Evolutionary conservation across 2,888 invertebrate genomes (phyloP), one percentile per base, ranked within the genome.

Genomic region (Drosophila meridiana): DNA sequence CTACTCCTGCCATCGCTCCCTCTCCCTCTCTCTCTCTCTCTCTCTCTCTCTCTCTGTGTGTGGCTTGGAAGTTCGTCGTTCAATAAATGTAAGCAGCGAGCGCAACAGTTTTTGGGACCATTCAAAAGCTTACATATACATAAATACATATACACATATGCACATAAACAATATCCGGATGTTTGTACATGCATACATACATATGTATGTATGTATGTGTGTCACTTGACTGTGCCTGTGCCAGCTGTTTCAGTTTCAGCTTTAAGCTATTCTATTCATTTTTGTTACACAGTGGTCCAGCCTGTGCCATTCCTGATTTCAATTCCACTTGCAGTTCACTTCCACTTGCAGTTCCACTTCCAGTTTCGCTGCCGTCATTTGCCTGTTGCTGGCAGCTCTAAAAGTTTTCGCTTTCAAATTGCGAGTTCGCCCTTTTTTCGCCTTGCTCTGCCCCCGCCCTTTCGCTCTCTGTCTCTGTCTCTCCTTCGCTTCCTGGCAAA

Each of bases 31-130:
- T 13, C 47, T 28, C 47, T 2, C 20, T 43, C 20, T 1, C 34
- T 20, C n/a, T 11, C 32, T 26, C 14, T 26, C 9, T 20, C 9
- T 40, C 20, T n/a, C 8, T 43, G n/a, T 34, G 28, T 43, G 48
- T 47, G 74, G 45, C 63, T 55, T 61, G 73, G 48, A 47, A 28
- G 52, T 57, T 69, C 43, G 20, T 52, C 62, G 69, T 65, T 87
- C 84, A 85, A 87, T 81, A 85, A 87, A 82, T 89, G 82, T 87
- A 74, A 81, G 87, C 76, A 71, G 47, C 73, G 68, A 75, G 30
- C 72, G 66, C 65, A 74, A 74, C 53, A 70, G 69, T 69, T 69
- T 73, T 80, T 76, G 76, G 81, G 76, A 58, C 68, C 69, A 78
- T 58, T 71, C 79, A 55, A 65, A 69, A 83, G 76, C 69, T 74